phyloP scores from a whole-genome alignment of 2,113 vertebrate species.

The Vireo altiloquus region DNA sequence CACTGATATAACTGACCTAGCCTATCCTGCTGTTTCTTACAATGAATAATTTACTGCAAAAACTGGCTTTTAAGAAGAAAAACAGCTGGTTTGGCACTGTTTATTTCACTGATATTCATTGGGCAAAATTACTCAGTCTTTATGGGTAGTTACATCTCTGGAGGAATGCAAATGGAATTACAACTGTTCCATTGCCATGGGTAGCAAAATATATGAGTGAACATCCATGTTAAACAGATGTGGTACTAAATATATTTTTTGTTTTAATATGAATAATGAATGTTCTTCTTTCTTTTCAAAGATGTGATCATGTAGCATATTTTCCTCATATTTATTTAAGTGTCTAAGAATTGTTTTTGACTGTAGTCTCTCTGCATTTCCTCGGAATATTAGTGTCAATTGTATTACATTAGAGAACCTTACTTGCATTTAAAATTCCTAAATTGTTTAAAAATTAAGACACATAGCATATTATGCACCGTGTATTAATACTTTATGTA shows the following conservation, averaged over 20 bases:
- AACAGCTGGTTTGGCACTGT: not conserved
- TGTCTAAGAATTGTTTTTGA: not conserved
- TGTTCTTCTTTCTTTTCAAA: not conserved
- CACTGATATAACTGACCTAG: not conserved
- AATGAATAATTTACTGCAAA: not conserved
- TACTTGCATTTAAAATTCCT: not conserved
- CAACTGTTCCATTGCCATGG: not conserved
- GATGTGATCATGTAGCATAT: not conserved
- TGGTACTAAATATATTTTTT: not conserved
- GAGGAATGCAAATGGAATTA: not conserved
- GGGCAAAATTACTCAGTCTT: not conserved
- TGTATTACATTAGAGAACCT: not conserved
- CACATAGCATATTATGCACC: not conserved
- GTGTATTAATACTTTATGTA: not conserved
- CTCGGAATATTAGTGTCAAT: not conserved
- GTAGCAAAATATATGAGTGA: not conserved
- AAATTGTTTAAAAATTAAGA: not conserved
- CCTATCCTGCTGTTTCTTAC: not conserved
- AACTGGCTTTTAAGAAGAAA: not conserved
- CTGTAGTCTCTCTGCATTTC: not conserved
- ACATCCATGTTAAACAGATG: not conserved
- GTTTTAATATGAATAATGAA: not conserved
- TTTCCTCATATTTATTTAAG: not conserved
- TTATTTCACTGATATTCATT: not conserved
- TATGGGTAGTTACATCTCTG: not conserved